Conservation (phyloP, 2,888 invertebrate genomes). For the Melieria picta region DNA sequence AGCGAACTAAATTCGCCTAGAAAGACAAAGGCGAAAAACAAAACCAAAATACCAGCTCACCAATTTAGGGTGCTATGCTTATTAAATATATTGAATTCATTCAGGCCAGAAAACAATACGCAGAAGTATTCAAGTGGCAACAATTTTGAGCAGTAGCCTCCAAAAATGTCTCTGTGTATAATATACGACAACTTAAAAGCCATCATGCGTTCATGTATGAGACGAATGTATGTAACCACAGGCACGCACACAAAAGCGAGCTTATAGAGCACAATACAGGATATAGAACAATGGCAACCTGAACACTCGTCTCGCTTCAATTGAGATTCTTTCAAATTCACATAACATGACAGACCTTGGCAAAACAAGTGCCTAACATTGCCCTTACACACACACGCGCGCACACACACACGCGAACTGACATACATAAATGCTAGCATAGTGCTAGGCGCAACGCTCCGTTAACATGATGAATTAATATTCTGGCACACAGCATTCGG, state of each 20-base stretch:
- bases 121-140: background rate
- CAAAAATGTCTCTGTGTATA: background rate
- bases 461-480: too few species aligned
- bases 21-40: background rate
- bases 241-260: background rate
- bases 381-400: background rate
- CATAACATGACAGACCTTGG: background rate
- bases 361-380: background rate
- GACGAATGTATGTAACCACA: background rate
- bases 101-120: background rate
- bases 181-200: background rate
- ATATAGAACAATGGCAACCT: conserved; percentile 4
- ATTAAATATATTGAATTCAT: background rate
- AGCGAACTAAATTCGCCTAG: background rate
- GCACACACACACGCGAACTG: background rate
- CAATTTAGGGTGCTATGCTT: background rate
- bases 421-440: too few species aligned
- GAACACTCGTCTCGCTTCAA: conserved; percentile 15
- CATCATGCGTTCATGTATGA: background rate
- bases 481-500: too few species aligned
- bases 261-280: background rate
- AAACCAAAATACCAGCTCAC: background rate
- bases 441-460: too few species aligned
- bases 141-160: background rate
- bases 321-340: conserved; percentile 16